Percentiles rank a stretch among this genome's conserved stretches.
Conservation (phyloP, 2,797 vertebrate species). For the Champsocephalus gunnari region DNA sequence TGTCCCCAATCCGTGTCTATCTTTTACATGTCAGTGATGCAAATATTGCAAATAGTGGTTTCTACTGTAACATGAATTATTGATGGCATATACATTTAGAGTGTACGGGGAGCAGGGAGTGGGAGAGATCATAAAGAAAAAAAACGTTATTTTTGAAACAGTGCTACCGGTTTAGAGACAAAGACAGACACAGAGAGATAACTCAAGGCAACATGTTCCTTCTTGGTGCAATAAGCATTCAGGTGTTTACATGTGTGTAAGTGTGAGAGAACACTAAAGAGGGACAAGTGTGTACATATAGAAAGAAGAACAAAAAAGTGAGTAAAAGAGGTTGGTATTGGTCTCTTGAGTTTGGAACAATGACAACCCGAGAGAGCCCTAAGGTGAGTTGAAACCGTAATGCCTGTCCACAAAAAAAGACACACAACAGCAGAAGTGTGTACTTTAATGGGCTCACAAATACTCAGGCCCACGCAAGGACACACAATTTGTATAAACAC, state of each 20-base stretch:
- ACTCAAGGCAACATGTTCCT: conserved; percentile 11
- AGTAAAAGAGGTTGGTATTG: conserved; percentile 56
- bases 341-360: not conserved
- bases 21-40: conserved; percentile 26
- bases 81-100: conserved; percentile 45
- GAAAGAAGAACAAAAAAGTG: conserved; percentile 27
- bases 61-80: conserved; percentile 61
- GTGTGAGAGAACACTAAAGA: conserved; percentile 3
- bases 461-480: conserved; percentile 8
- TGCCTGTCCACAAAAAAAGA: conserved; percentile 21
- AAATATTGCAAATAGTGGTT: conserved; percentile 57
- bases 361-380: conserved; percentile 12
- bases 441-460: not conserved
- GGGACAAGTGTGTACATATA: not conserved
- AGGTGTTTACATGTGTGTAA: not conserved
- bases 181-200: conserved; percentile 28
- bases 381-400: conserved; percentile 33
- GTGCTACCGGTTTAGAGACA: conserved; percentile 12
- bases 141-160: conserved; percentile 44
- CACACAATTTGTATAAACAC: conserved; percentile 35
- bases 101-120: conserved; percentile 48
- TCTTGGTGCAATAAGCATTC: conserved; percentile 10
- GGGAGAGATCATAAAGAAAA: conserved; percentile 35
- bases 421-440: conserved; percentile 3
- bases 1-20: conserved; percentile 28